Percentiles rank a stretch among this genome's conserved stretches.
These are phyloP conservation scores for Lerista edwardsae DNA, from an alignment of 2,797 vertebrate genomes.

Conservation along the genomic window DNA sequence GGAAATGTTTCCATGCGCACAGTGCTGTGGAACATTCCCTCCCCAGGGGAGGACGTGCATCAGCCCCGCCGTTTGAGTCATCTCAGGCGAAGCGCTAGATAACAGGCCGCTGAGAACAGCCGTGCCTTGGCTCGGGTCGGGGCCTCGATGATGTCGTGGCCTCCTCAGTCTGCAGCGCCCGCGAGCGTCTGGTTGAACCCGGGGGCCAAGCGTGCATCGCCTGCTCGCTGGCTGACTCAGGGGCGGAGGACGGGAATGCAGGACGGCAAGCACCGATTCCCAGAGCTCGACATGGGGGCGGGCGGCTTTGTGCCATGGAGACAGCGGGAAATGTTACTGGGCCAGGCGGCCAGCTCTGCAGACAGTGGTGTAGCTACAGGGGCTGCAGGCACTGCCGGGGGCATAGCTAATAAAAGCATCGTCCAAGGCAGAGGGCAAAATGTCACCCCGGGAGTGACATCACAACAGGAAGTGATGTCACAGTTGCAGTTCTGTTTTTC, in stretches of 20 bases:
- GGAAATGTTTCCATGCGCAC: constrained; percentile 10
- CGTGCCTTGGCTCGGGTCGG: no score
- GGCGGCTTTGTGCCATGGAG: background rate
- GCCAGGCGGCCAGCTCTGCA: background rate
- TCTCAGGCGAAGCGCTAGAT: constrained; percentile 1
- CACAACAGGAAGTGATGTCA: no score
- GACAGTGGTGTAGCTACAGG: no score
- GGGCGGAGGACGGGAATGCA: background rate
- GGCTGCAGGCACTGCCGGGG: no score
- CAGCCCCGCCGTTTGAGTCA: constrained; percentile 11
- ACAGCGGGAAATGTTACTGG: background rate
- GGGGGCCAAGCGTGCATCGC: constrained; percentile 18
- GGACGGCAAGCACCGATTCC: background rate
- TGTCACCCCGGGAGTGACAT: no score
- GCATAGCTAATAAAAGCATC: no score
- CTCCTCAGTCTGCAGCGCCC: background rate
- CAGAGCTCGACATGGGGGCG: background rate
- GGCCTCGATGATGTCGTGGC: constrained; percentile 2
- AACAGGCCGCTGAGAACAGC: constrained; percentile 1
- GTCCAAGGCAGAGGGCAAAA: no score
- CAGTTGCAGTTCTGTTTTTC: no score
- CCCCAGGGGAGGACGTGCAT: background rate
- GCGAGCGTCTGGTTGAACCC: background rate
- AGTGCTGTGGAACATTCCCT: background rate
- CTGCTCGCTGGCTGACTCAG: constrained; percentile 22